Conservation (phyloP, 1,140 invertebrate species). For the Nixonia krombeini region DNA sequence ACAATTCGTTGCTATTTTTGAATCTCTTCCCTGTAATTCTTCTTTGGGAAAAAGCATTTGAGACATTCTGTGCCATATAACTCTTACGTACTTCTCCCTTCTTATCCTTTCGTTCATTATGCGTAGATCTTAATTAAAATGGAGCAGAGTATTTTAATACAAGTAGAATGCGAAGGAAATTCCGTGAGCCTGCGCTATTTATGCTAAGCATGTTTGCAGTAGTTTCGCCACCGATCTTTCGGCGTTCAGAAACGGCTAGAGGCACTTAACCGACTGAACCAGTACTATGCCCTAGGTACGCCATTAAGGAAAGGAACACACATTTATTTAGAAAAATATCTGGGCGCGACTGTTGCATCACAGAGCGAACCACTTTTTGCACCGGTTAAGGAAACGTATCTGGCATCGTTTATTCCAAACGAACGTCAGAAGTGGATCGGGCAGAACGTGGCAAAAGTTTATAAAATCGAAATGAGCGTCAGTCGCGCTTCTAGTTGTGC, state of each 20-base stretch:
- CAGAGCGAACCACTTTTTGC: conserved; percentile 58
- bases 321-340: conserved; percentile 68
- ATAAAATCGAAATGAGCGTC: conserved; percentile 58
- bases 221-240: conserved; percentile 41
- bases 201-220: conserved; percentile 24
- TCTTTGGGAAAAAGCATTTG: too few relatives aligned
- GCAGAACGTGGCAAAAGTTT: conserved; percentile 63
- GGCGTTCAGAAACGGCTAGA: conserved; percentile 32
- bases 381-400: conserved; percentile 67
- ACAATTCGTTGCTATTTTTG: too few relatives aligned
- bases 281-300: conserved; percentile 38
- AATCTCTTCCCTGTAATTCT: too few relatives aligned
- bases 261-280: conserved; percentile 23
- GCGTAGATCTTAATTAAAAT: conserved; percentile 6
- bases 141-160: conserved; percentile 17
- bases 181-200: conserved; percentile 27
- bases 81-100: too few relatives aligned
- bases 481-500: conserved; percentile 55
- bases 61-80: too few relatives aligned
- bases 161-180: conserved; percentile 24
- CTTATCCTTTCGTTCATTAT: too few relatives aligned
- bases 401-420: conserved; percentile 48
- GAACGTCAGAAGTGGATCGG: conserved; percentile 38
- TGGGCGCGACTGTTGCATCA: conserved; percentile 62
- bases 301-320: conserved; percentile 36